Evolutionary conservation across 2,888 invertebrate genomes (phyloP).

Genomic region (Dryomyza anilis): DNA sequence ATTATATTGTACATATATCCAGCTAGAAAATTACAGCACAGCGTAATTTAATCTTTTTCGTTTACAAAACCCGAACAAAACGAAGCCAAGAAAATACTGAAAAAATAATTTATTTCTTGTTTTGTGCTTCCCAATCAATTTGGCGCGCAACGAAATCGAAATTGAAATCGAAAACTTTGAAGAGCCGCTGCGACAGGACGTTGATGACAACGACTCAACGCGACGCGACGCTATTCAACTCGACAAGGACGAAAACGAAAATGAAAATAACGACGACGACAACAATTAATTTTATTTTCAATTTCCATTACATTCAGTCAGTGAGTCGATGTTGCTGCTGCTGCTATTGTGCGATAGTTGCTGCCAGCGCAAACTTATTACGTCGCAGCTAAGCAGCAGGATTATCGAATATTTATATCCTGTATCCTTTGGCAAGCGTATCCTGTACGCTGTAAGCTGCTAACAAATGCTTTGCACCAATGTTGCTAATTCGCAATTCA

Average conservation of each 20-base stretch:
- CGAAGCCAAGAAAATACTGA: neutral
- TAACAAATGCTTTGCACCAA: neutral
- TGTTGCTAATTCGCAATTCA: constrained; percentile 3
- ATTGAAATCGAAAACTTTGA: neutral
- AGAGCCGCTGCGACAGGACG: too few species aligned
- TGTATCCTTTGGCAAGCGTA: too few species aligned
- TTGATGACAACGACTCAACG: too few species aligned
- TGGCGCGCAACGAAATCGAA: neutral
- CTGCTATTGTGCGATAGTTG: too few species aligned
- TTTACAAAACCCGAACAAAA: neutral
- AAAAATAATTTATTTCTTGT: neutral
- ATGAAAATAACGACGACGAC: constrained; percentile 10
- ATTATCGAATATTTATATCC: too few species aligned
- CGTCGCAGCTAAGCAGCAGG: too few species aligned
- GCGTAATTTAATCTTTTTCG: neutral
- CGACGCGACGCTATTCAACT: too few species aligned
- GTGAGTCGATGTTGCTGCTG: neutral
- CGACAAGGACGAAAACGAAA: too few species aligned
- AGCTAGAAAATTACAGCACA: neutral
- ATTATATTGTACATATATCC: too few species aligned
- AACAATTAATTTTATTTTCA: constrained; percentile 28
- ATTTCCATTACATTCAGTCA: constrained; percentile 7
- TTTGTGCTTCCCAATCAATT: constrained; percentile 1
- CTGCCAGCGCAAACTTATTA: too few species aligned
- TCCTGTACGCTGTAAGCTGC: neutral